These are phyloP conservation scores for Eristalis arbustorum DNA, from an alignment of 2,888 invertebrate species.

Conservation along the genomic window DNA sequence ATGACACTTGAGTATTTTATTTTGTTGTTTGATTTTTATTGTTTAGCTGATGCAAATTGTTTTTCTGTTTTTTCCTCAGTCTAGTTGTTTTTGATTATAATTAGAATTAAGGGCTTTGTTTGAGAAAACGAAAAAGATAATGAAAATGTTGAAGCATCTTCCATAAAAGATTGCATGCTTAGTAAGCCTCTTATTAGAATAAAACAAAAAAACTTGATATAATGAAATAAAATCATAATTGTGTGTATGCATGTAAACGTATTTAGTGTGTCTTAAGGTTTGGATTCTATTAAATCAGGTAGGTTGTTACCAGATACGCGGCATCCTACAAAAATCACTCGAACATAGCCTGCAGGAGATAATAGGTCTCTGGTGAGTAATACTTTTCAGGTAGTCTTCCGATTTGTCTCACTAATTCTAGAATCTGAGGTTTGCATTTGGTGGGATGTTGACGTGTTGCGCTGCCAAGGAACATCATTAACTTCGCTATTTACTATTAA, in stretches of 20 bases:
- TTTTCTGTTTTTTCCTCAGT: not conserved
- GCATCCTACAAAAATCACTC: too few relatives aligned
- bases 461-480: too few relatives aligned
- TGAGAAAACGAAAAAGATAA: not conserved
- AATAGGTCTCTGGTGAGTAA: too few relatives aligned
- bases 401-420: too few relatives aligned
- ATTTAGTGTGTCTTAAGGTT: not conserved
- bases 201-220: slow-evolving; percentile 5
- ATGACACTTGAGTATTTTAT: slow-evolving; percentile 40
- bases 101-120: not conserved
- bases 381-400: too few relatives aligned
- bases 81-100: not conserved
- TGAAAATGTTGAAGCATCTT: slow-evolving; percentile 22
- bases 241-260: not conserved
- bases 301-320: too few relatives aligned
- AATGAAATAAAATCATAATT: slow-evolving; percentile 20
- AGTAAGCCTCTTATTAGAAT: slow-evolving; percentile 11
- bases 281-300: not conserved
- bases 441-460: too few relatives aligned
- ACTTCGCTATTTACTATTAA: too few relatives aligned
- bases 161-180: slow-evolving; percentile 39
- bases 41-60: not conserved
- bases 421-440: too few relatives aligned
- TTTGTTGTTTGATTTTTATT: slow-evolving; percentile 16
- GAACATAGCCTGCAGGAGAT: not conserved